These are phyloP conservation scores for Drosophila sordidapex DNA, from an alignment of 2,888 invertebrate species.

Conservation along the genomic window DNA sequence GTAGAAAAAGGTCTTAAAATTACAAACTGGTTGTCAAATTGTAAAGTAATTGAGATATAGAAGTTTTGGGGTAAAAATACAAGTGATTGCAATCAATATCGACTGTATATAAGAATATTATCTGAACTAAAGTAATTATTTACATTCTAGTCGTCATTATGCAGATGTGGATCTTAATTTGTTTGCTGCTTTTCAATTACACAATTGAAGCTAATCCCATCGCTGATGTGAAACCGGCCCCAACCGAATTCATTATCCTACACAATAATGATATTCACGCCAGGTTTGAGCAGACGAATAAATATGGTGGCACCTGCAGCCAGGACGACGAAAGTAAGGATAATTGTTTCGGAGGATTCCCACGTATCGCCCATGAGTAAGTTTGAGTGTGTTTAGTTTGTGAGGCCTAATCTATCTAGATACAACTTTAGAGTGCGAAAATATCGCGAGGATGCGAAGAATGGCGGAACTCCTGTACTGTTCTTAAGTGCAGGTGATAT, in stretches of 20 bases:
- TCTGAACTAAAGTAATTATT: not conserved
- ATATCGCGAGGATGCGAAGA: conserved; percentile 86
- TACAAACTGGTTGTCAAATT: not conserved
- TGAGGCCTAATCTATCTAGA: not conserved
- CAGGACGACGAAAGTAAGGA: conserved; percentile 86
- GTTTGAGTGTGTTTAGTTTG: conserved; percentile 24
- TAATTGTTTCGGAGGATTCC: conserved; percentile 94
- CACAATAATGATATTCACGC: conserved; percentile 98
- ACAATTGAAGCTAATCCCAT: conserved; percentile 48
- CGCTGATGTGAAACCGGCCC: conserved; percentile 17
- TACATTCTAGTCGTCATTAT: not conserved
- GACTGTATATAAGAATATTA: not conserved
- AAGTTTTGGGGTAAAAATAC: not conserved
- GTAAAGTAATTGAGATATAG: not conserved
- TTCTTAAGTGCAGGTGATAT: conserved; percentile 97
- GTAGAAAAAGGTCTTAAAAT: not conserved
- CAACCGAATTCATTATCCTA: conserved; percentile 88
- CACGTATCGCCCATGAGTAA: conserved; percentile 88
- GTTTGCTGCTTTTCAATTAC: not conserved
- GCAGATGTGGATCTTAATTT: not conserved
- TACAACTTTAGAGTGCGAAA: conserved; percentile 87
- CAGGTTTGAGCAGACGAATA: conserved; percentile 92
- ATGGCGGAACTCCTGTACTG: conserved; percentile 88
- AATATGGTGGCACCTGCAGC: conserved; percentile 88
- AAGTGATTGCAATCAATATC: not conserved